These are phyloP conservation scores for Andrena marginata DNA, from an alignment of 2,888 invertebrate genomes.

Conservation along the genomic window DNA sequence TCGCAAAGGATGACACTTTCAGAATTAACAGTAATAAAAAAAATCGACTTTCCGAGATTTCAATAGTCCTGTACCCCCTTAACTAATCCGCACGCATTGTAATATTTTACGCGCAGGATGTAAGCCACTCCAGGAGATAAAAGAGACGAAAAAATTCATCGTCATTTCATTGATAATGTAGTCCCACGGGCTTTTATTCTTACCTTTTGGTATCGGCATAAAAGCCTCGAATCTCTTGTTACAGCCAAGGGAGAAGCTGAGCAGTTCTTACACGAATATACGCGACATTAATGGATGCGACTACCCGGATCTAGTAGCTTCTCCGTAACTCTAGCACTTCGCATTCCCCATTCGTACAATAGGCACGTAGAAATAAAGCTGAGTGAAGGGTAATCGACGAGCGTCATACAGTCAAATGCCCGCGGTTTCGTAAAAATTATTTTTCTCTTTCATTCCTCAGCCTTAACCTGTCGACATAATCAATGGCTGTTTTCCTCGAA, in stretches of 20 bases:
- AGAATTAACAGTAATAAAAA: too few species aligned
- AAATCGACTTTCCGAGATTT: too few species aligned
- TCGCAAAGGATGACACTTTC: too few species aligned
- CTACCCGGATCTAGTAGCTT: constrained; percentile 23
- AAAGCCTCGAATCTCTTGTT: too few species aligned
- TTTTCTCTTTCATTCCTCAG: not conserved
- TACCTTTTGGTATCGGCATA: not conserved
- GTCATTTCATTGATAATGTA: not conserved
- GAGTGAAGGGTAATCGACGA: not conserved
- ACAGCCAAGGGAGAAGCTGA: too few species aligned
- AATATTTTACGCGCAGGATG: not conserved
- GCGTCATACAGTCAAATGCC: not conserved
- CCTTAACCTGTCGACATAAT: not conserved
- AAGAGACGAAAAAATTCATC: not conserved
- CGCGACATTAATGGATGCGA: not conserved
- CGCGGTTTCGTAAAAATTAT: not conserved
- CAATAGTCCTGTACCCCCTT: too few species aligned
- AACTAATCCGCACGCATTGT: not conserved
- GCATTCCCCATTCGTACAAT: not conserved
- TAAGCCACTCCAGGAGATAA: not conserved
- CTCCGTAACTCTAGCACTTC: not conserved
- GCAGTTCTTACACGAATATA: not conserved
- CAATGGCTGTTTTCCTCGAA: not conserved
- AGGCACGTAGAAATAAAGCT: not conserved
- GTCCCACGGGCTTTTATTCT: not conserved